phyloP scores from a whole-genome alignment of 2,113 vertebrate genomes.

The Connochaetes taurinus region DNA sequence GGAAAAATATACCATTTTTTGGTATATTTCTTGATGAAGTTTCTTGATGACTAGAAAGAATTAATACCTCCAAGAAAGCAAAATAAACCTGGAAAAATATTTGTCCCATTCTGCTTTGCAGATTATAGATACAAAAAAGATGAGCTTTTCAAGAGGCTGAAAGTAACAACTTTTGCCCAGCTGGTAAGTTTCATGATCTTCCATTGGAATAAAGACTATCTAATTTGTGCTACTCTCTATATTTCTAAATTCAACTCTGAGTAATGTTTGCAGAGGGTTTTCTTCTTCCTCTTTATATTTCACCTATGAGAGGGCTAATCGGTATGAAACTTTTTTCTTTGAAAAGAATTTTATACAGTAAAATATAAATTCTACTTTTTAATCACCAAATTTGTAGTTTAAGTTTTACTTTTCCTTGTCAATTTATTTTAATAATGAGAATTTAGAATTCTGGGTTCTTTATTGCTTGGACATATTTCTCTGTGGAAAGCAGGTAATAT shows the following conservation, averaged over 20 bases:
- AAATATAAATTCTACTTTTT: background rate
- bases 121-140: slow-evolving; percentile 97
- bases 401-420: background rate
- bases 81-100: background rate
- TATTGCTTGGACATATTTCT: background rate
- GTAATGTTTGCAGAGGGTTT: background rate
- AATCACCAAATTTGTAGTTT: background rate
- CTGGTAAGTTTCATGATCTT: slow-evolving; percentile 83
- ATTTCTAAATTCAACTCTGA: background rate
- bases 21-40: background rate
- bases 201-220: background rate
- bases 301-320: background rate
- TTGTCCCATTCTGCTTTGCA: slow-evolving; percentile 45
- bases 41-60: slow-evolving; percentile 4
- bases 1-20: background rate
- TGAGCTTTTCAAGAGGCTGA: slow-evolving; percentile 96
- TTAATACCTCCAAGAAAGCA: background rate
- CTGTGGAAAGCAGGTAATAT: background rate
- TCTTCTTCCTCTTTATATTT: background rate
- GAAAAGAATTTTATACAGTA: slow-evolving; percentile 17
- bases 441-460: background rate
- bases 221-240: background rate
- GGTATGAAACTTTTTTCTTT: background rate
- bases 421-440: slow-evolving; percentile 8
- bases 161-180: slow-evolving; percentile 95